A percentile compares a stretch with the other conserved stretches of the same genome.
phyloP scores from a whole-genome alignment of 2,797 vertebrate species.

The Sebastiscus tertius region DNA sequence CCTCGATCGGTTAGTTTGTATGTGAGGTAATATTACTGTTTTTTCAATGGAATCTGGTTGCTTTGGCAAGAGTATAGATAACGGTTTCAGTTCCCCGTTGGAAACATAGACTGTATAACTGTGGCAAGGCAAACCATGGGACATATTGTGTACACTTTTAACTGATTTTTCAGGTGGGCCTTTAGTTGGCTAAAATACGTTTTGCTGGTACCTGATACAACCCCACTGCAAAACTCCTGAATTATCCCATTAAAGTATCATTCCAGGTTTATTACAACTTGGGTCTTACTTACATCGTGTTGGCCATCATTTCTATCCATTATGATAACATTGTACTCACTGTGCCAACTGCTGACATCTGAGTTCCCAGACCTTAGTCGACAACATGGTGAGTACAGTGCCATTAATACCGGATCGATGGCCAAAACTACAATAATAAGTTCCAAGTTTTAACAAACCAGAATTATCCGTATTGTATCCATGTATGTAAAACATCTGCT shows the following conservation, averaged over 20 bases:
- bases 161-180: background rate
- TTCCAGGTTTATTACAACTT: background rate
- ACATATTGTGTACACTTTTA: background rate
- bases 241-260: background rate
- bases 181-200: background rate
- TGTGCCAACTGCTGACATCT: background rate
- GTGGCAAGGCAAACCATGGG: background rate
- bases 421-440: background rate
- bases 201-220: background rate
- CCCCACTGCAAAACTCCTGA: background rate
- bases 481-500: constrained; percentile 1
- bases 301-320: background rate
- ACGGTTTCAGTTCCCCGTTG: background rate
- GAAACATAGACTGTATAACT: background rate
- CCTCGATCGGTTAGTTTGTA: too few relatives aligned
- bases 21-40: background rate
- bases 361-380: background rate
- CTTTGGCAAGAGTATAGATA: background rate
- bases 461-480: background rate
- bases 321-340: background rate
- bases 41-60: background rate
- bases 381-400: background rate
- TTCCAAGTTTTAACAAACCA: background rate
- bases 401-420: background rate
- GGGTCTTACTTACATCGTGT: background rate